Conservation (phyloP, 1,140 invertebrate genomes). For the Tetramorium simillimum region DNA sequence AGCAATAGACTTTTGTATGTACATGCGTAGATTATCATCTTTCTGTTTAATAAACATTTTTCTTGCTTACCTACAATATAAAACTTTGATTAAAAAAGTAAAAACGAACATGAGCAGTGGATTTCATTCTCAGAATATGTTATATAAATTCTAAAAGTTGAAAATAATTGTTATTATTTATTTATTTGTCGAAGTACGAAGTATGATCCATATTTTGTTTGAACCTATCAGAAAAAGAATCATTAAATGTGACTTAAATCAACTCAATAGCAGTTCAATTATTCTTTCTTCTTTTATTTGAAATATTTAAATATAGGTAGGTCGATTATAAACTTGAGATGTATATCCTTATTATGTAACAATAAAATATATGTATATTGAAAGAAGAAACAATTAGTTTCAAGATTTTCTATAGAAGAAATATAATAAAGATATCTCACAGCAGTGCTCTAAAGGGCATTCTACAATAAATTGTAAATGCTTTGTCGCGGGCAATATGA, state of each 20-base stretch:
- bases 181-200: background rate
- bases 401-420: background rate
- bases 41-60: no score
- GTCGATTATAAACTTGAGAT: conserved; percentile 4
- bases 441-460: background rate
- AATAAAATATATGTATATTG: background rate
- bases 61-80: no score
- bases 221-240: background rate
- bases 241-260: background rate
- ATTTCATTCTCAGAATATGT: no score
- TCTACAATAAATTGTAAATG: no score
- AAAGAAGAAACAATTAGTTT: conserved; percentile 18
- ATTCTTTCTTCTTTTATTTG: conserved; percentile 10
- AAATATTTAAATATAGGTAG: background rate
- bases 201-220: background rate
- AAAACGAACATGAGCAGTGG: no score
- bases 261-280: background rate
- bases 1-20: no score
- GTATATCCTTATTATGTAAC: background rate
- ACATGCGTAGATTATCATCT: no score
- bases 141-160: no score
- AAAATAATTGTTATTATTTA: background rate
- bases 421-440: background rate
- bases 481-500: no score
- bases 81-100: no score